Evolutionary conservation across 2,888 invertebrate genomes (phyloP).

Genomic region (Drosophila quinaria): DNA sequence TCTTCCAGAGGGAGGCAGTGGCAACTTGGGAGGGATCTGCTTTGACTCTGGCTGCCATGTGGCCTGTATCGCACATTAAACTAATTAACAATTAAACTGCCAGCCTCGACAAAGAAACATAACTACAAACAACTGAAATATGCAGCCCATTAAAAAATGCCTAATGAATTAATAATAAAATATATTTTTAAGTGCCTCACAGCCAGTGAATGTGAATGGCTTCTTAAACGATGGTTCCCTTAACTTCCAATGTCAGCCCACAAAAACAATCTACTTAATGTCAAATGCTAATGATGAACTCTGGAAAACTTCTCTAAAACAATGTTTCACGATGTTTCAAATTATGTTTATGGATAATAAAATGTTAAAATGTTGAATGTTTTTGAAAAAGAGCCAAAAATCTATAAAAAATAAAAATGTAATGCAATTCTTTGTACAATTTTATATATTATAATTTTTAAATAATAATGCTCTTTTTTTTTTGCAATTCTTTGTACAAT

Average conservation of each 20-base stretch:
- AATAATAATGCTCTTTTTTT: too few relatives aligned
- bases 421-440: too few relatives aligned
- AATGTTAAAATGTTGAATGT: too few relatives aligned
- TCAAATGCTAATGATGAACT: constrained; percentile 30
- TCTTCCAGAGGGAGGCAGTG: not conserved
- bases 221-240: constrained; percentile 47
- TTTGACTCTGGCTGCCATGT: constrained; percentile 68
- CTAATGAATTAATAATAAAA: constrained; percentile 81
- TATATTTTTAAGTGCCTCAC: constrained; percentile 61
- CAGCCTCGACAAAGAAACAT: constrained; percentile 51
- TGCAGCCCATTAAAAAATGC: constrained; percentile 76
- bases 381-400: too few relatives aligned
- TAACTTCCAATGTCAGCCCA: constrained; percentile 26
- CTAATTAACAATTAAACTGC: constrained; percentile 80
- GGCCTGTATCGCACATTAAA: constrained; percentile 76
- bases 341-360: not conserved
- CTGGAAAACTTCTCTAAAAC: not conserved
- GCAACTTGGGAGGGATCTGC: constrained; percentile 35
- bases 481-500: too few relatives aligned
- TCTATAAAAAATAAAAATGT: too few relatives aligned
- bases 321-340: not conserved
- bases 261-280: constrained; percentile 34
- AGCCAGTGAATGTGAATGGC: constrained; percentile 33
- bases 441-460: too few relatives aligned
- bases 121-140: constrained; percentile 55